These are phyloP conservation scores for Dicrostonyx torquatus DNA, from an alignment of 2,797 vertebrate genomes.

Conservation along the genomic window DNA sequence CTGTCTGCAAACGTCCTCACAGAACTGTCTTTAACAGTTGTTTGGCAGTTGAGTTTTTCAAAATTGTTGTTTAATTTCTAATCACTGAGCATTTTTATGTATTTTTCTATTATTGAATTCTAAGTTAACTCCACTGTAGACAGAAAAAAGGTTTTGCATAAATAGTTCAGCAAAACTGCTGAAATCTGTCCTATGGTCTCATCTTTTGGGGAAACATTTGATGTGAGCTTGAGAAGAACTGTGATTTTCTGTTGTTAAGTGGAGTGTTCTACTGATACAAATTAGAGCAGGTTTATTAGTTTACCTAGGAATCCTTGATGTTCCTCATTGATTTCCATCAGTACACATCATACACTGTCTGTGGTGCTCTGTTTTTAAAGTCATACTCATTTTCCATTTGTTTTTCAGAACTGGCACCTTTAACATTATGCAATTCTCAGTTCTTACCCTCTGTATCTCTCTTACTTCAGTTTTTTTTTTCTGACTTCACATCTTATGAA, in stretches of 20 bases:
- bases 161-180: not conserved
- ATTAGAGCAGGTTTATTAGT: not conserved
- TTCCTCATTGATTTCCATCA: not conserved
- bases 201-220: not conserved
- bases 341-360: not conserved
- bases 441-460: not conserved
- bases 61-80: not conserved
- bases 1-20: not conserved
- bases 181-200: not conserved
- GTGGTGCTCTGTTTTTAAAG: not conserved
- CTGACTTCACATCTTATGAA: not conserved
- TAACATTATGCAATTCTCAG: not conserved
- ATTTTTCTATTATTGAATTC: not conserved
- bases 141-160: not conserved
- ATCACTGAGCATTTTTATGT: not conserved
- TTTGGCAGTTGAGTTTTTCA: not conserved
- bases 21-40: not conserved
- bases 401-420: not conserved
- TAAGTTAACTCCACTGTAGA: not conserved
- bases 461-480: not conserved
- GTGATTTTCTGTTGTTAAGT: not conserved
- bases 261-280: not conserved
- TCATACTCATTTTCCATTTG: not conserved
- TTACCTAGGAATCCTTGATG: not conserved
- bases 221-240: not conserved